Conservation (phyloP, 2,113 vertebrate genomes). For the Pimephales promelas region DNA sequence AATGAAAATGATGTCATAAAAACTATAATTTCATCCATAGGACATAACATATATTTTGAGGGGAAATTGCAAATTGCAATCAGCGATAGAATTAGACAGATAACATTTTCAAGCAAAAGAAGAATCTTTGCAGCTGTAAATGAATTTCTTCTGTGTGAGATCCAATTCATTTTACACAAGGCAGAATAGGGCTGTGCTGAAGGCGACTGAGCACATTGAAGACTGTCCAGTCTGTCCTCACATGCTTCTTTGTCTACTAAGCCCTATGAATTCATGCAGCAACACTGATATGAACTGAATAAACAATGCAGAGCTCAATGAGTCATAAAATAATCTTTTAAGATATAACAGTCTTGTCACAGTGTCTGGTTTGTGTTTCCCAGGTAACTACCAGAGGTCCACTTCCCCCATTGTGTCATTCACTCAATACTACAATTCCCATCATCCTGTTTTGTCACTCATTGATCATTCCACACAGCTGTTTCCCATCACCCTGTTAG, state of each 20-base stretch:
- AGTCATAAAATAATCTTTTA: neutral
- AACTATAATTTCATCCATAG: too few relatives aligned
- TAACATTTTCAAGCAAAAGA: neutral
- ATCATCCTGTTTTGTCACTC: too few relatives aligned
- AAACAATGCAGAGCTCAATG: neutral
- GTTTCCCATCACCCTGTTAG: too few relatives aligned
- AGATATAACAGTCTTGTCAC: too few relatives aligned
- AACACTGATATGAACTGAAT: neutral
- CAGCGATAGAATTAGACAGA: neutral
- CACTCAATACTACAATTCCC: too few relatives aligned
- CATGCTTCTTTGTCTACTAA: neutral
- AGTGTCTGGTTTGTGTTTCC: too few relatives aligned
- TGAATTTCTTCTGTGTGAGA: neutral
- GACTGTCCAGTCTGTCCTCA: neutral
- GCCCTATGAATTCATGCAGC: neutral
- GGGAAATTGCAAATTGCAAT: too few relatives aligned
- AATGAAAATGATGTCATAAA: too few relatives aligned
- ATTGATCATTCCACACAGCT: too few relatives aligned
- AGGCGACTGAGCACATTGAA: neutral
- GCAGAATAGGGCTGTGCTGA: neutral
- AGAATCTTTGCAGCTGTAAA: neutral
- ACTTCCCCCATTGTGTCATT: too few relatives aligned
- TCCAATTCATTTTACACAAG: neutral
- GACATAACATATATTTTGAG: too few relatives aligned
- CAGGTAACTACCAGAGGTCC: too few relatives aligned